Conservation (phyloP, 1,140 invertebrate genomes). For the Drosophila nigrodunni region DNA sequence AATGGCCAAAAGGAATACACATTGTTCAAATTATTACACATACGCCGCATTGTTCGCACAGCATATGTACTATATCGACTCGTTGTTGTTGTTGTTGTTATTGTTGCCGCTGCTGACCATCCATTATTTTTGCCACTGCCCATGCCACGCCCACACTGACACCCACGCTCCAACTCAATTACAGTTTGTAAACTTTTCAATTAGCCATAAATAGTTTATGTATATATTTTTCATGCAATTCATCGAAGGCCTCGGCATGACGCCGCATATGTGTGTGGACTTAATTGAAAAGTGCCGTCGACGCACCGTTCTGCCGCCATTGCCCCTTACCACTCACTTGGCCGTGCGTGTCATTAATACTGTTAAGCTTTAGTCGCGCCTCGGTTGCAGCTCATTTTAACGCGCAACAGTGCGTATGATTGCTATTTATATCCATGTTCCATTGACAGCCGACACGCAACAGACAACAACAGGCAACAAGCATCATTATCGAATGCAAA, state of each 20-base stretch:
- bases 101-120: conserved; percentile 56
- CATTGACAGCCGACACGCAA: conserved; percentile 64
- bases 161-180: conserved; percentile 66
- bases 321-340: neutral
- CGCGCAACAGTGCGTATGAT: conserved; percentile 74
- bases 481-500: conserved; percentile 80
- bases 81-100: neutral
- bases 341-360: conserved; percentile 67
- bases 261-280: conserved; percentile 49
- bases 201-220: conserved; percentile 81
- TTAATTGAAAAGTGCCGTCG: conserved; percentile 64
- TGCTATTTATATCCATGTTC: conserved; percentile 70
- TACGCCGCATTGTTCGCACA: conserved; percentile 50
- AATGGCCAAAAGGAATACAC: conserved; percentile 6
- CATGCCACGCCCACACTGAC: neutral
- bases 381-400: conserved; percentile 65
- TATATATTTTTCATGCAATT: conserved; percentile 79
- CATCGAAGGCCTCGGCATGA: conserved; percentile 53
- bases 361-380: conserved; percentile 62
- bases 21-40: conserved; percentile 68
- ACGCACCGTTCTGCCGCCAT: neutral
- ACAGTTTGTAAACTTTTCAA: conserved; percentile 83
- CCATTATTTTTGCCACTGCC: conserved; percentile 49
- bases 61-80: conserved; percentile 5
- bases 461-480: conserved; percentile 49